Percentiles rank a stretch among this genome's conserved stretches.
phyloP scores from a whole-genome alignment of 2,113 vertebrate species.

The Zosterops lateralis region DNA sequence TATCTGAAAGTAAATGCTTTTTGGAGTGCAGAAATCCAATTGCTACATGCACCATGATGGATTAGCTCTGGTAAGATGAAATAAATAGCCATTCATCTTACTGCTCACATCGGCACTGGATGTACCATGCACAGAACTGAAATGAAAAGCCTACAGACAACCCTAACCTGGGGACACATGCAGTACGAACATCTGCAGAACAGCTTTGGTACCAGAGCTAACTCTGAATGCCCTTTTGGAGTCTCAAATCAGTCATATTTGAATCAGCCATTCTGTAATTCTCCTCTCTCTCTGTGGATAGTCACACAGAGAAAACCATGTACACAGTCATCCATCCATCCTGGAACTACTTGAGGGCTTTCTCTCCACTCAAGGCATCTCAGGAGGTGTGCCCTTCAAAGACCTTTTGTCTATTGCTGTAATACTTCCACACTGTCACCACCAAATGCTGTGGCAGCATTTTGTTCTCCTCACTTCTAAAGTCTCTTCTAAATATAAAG shows the following conservation, averaged over 20 bases:
- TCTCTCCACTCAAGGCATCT: not conserved
- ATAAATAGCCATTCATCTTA: conserved; percentile 72
- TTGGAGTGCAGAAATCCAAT: conserved; percentile 46
- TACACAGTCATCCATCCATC: not conserved
- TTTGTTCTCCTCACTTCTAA: not conserved
- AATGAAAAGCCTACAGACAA: conserved; percentile 41
- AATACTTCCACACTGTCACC: not conserved
- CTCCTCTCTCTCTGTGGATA: not conserved
- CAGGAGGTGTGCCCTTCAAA: not conserved
- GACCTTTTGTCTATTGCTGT: not conserved
- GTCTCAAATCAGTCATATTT: not conserved
- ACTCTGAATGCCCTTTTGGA: not conserved
- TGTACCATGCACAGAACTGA: not conserved
- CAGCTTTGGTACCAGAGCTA: not conserved
- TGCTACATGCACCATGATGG: conserved; percentile 63
- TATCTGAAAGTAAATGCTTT: conserved; percentile 58
- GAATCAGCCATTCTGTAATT: not conserved
- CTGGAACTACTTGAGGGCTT: not conserved
- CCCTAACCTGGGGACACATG: conserved; percentile 11
- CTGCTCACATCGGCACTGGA: not conserved
- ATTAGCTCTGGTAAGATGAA: conserved; percentile 60
- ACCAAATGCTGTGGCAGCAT: not conserved
- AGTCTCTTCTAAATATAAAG: not conserved
- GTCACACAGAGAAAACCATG: not conserved
- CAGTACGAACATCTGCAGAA: not conserved